Evolutionary conservation across 2,797 vertebrate species (phyloP), one percentile per base, ranked within the genome.

Genomic region (Tragopan temminckii): DNA sequence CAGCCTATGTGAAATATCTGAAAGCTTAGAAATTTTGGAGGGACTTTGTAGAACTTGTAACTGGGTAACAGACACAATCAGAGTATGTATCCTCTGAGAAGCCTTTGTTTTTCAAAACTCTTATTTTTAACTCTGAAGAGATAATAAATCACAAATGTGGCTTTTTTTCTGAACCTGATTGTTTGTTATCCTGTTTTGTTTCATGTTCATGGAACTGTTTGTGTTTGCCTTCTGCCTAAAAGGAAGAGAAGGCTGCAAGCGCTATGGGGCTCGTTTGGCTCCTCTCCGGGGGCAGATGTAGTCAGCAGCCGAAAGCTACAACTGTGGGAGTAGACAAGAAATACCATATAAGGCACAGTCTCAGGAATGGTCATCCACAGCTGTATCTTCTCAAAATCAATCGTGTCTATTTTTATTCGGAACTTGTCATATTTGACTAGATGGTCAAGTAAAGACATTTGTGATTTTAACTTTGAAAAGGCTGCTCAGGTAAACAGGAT

Each of bases 261-360:
- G 52, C 5, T 78, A 9, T 16, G 6, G 77, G 13, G 11, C 46
- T 71, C 61, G 48, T 77, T 85, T 90, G 80, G 53, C 71, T 82
- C 38, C 35, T 71, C 11, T 80, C 71, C 64, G 71, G 52, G 52
- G 69, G 13, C 45, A 85, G 57, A 45, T 61, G 40, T 58, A 68
- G 14, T 61, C 64, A 76, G 45, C 66, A 89, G 76, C 93, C 88
- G 87, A 83, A 88, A 94, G 7, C 48, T 76, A 58, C 46, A 69
- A 35, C 24, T 0, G 3, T 77, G 31, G 61, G 64, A 84, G 64
- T 45, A 80, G 48, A 43, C 57, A 23, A 52, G 53, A 90, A 66
- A 25, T 62, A 58, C 4, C 38, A 15, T 38, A 36, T 4, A 14
- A 64, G 40, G 38, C 48, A 9, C 12, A 4, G 61, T 14, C 42